phyloP scores from a whole-genome alignment of 2,888 invertebrate genomes.

The Drosophila koepferae region DNA sequence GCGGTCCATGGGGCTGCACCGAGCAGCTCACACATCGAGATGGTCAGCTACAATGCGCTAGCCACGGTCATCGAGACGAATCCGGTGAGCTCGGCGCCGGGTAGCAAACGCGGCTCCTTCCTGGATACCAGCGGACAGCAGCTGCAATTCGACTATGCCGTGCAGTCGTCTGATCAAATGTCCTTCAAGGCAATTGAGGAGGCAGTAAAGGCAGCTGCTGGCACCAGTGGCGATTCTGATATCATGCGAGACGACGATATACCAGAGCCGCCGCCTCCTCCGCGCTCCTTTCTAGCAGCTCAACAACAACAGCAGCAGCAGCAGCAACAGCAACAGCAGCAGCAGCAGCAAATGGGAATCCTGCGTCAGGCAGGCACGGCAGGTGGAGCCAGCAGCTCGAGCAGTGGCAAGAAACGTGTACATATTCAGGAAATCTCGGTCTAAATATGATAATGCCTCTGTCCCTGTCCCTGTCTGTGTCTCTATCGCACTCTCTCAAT shows the following conservation, averaged over 20 bases:
- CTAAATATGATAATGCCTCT: conserved; percentile 82
- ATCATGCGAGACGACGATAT: conserved; percentile 86
- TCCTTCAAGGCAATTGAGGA: conserved; percentile 83
- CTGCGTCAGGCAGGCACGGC: conserved; percentile 87
- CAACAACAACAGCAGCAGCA: conserved; percentile 69
- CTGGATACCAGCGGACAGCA: conserved; percentile 61
- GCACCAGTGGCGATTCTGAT: conserved; percentile 59
- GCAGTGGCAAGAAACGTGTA: conserved; percentile 90
- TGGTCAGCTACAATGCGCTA: conserved; percentile 72
- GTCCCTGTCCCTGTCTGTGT: background rate
- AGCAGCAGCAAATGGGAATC: conserved; percentile 85
- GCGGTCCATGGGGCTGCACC: background rate
- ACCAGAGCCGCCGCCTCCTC: conserved; percentile 88
- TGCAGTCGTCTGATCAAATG: conserved; percentile 81
- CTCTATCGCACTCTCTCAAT: background rate
- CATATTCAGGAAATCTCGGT: conserved; percentile 97
- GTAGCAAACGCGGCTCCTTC: conserved; percentile 79
- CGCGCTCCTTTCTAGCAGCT: conserved; percentile 84
- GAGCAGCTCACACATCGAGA: conserved; percentile 57
- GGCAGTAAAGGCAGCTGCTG: conserved; percentile 72
- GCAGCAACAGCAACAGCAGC: conserved; percentile 51
- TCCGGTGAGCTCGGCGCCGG: conserved; percentile 42
- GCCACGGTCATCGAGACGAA: conserved; percentile 59
- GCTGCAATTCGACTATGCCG: conserved; percentile 79
- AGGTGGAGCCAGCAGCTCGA: conserved; percentile 46